Conservation (phyloP, 2,113 vertebrate species). For the Pelusios castaneus region DNA sequence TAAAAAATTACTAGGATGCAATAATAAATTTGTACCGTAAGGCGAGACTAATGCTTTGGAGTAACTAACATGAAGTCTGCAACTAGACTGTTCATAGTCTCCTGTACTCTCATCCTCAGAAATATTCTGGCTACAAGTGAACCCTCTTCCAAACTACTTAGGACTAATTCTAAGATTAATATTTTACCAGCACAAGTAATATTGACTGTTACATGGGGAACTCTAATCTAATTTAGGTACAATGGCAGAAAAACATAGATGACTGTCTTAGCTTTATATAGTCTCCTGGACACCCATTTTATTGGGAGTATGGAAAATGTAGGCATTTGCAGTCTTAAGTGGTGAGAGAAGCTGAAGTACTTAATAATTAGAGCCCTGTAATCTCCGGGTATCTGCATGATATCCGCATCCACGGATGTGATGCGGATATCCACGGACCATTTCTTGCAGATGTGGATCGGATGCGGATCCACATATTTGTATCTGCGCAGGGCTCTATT, state of each 20-base stretch:
- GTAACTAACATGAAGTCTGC: background rate
- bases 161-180: background rate
- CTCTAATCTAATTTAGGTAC: background rate
- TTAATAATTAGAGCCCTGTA: background rate
- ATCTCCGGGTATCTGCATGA: too few relatives aligned
- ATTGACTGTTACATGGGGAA: background rate
- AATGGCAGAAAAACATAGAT: background rate
- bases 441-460: too few relatives aligned
- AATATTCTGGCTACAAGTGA: background rate
- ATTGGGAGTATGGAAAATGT: fast-evolving
- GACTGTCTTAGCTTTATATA: background rate
- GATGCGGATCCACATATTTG: too few relatives aligned
- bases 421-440: too few relatives aligned
- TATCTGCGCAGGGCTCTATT: too few relatives aligned
- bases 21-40: background rate
- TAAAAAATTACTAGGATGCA: background rate
- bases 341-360: background rate
- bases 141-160: background rate
- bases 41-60: background rate
- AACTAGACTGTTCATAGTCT: background rate
- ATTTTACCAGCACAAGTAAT: background rate
- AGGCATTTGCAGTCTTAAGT: background rate
- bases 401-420: too few relatives aligned
- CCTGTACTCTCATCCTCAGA: background rate
- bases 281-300: background rate